Evolutionary conservation across 2,797 vertebrate species (phyloP).

Genomic region (Paguma larvata): DNA sequence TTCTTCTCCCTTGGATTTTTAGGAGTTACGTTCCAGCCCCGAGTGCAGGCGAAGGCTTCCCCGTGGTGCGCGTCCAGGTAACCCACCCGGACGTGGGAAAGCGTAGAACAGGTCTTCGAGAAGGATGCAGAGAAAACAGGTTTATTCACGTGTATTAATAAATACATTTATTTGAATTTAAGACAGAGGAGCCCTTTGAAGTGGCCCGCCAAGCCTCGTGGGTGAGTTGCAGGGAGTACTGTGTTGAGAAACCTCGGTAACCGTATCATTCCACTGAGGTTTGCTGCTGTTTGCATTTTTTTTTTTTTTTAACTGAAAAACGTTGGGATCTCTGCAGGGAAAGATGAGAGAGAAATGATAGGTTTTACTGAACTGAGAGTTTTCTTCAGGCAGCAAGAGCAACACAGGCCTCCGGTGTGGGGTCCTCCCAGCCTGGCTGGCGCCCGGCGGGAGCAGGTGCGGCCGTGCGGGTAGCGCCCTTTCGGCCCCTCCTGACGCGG

Average conservation of each 20-base stretch:
- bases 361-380: neutral
- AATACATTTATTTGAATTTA: neutral
- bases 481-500: neutral
- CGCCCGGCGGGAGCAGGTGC: accelerated
- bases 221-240: neutral
- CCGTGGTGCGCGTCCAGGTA: accelerated
- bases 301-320: neutral
- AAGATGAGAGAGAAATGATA: neutral
- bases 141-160: neutral
- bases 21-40: accelerated
- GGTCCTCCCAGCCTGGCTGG: neutral
- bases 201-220: neutral
- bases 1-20: neutral
- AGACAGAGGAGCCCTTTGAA: neutral
- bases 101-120: neutral
- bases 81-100: accelerated
- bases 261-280: accelerated
- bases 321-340: neutral
- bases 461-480: accelerated
- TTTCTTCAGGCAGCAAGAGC: neutral
- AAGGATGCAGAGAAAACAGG: neutral
- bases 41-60: accelerated
- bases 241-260: neutral
- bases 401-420: accelerated
- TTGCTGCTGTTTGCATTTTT: neutral